Base-by-base conservation (phyloP, 2,113 vertebrate species). In the Heteronetta atricapilla region DNA sequence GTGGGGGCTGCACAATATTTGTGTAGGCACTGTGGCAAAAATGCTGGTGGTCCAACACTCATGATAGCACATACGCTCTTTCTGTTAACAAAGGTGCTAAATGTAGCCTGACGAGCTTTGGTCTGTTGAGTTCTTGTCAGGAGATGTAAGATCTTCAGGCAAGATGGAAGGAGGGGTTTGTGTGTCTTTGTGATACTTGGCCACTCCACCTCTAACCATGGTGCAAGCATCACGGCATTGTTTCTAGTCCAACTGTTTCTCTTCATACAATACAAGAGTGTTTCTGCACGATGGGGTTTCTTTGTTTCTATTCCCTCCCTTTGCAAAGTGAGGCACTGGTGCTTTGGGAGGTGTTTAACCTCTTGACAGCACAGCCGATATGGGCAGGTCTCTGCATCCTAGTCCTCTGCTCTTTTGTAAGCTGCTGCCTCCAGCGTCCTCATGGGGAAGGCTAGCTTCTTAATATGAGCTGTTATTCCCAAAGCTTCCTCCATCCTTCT, bases 301-400 rank as follows among this genome's bases (percentile, higher is more conserved):
- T 6, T 42, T 68, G 7, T 58, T 67, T 18, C 29, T 68, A 0
- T 66, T 48, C 36, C 60, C 46, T 31, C 14, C 38, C 14, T 76
- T 76, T 66, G n/a, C 89, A 55, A 89, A 46, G 22, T 33, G 40
- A 79, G 66, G 60, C 46, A 13, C 31, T 52, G 36, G 31, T 0
- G 0, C 55, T 80, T 26, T 40, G 50, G 26, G 40, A 80, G 44
- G n/a, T 55, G 11, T 3, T 85, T 0, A 1, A 1, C 58, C 50
- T 63, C 72, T 46, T 89, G 77, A 82, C 77, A 38, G 73, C 4
- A 1, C 13, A 50, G 42, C 38, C 1, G 0, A 66, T 17, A 31
- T 5, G 40, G 15, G 50, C 28, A 10, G 21, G 22, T 88, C 72
- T 92, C 68, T 88, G 64, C 18, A 2, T 38, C 31, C 44, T 28